Percentiles rank a stretch among this genome's conserved stretches.
These are phyloP conservation scores for Pharmacophagus antenor DNA, from an alignment of 2,888 invertebrate genomes.

Conservation along the genomic window DNA sequence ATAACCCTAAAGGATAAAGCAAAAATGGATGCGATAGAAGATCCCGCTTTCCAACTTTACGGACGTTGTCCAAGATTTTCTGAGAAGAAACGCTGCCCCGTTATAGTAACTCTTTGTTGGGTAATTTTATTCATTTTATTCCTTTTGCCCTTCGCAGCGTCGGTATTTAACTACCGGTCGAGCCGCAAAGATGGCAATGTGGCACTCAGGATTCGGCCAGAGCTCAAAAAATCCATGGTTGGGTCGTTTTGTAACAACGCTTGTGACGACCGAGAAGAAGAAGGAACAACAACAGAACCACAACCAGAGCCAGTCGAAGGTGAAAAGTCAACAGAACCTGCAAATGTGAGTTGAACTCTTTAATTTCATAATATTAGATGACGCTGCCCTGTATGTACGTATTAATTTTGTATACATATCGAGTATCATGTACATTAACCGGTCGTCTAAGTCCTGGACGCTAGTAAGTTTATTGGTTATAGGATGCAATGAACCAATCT, in stretches of 20 bases:
- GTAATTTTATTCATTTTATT: not conserved
- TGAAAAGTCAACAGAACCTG: constrained; percentile 33
- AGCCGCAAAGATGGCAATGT: constrained; percentile 35
- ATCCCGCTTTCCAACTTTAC: too few species aligned
- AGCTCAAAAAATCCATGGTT: constrained; percentile 41
- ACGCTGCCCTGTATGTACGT: too few species aligned
- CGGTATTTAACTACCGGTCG: not conserved
- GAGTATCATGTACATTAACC: too few species aligned
- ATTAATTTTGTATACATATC: too few species aligned
- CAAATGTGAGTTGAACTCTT: constrained; percentile 34
- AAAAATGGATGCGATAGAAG: too few species aligned
- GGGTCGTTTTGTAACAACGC: constrained; percentile 39
- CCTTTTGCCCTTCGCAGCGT: not conserved
- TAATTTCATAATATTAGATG: not conserved
- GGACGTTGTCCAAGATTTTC: too few species aligned
- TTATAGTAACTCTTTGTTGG: not conserved
- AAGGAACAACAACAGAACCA: constrained; percentile 36
- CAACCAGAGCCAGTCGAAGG: constrained; percentile 36
- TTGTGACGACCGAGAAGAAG: constrained; percentile 36
- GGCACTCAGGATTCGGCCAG: constrained; percentile 42
- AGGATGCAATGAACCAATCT: too few species aligned
- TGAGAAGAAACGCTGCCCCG: not conserved
- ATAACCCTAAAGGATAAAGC: too few species aligned
- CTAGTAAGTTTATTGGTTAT: too few species aligned
- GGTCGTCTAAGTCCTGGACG: too few species aligned